Conservation (phyloP, 2,113 vertebrate species). For the Mirza zaza region DNA sequence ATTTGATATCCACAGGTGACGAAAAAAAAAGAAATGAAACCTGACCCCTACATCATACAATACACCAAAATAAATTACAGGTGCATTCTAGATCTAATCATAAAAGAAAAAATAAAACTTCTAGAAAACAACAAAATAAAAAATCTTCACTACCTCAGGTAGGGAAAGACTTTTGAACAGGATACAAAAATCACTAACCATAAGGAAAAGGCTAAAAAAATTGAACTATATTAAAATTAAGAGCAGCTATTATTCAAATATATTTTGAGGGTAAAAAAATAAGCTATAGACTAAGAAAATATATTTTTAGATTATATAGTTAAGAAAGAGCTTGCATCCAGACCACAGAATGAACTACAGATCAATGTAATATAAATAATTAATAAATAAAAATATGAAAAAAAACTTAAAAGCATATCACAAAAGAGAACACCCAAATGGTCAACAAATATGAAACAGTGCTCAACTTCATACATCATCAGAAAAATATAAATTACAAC, state of each 20-base stretch:
- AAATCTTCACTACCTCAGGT: background rate
- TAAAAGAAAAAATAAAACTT: background rate
- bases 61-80: background rate
- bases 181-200: background rate
- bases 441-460: background rate
- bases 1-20: background rate
- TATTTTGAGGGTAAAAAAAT: background rate
- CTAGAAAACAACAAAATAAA: background rate
- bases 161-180: background rate
- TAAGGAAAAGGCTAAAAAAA: background rate
- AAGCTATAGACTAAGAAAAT: background rate
- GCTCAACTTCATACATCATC: background rate
- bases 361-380: background rate
- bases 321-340: background rate
- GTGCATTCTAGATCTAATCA: background rate
- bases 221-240: background rate
- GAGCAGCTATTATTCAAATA: background rate
- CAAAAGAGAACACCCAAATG: background rate
- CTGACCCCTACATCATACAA: background rate
- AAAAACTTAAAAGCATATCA: background rate
- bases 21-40: background rate
- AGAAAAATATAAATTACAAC: conserved; percentile 8
- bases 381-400: background rate
- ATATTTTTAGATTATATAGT: background rate
- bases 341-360: background rate